Evolutionary conservation across 1,140 invertebrate genomes (phyloP).

Genomic region (Drosophila lacertosa): DNA sequence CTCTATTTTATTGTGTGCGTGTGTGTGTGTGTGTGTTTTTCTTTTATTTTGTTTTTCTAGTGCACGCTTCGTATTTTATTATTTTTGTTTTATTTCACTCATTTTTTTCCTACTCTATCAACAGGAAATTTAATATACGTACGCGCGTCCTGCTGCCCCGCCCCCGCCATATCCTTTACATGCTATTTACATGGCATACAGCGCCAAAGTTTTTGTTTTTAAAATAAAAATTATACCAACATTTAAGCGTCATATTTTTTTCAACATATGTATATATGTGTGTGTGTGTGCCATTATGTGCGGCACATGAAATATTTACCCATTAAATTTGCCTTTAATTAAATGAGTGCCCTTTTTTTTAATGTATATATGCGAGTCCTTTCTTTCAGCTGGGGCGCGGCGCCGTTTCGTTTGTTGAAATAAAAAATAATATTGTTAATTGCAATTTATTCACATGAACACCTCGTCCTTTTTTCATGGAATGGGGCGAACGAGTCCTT

Average conservation of each 20-base stretch:
- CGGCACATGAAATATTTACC: conserved; percentile 76
- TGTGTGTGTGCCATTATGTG: conserved; percentile 12
- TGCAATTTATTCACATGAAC: conserved; percentile 83
- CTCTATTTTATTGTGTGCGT: conserved; percentile 30
- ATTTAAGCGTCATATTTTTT: conserved; percentile 53
- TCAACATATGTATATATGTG: conserved; percentile 6
- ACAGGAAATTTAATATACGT: conserved; percentile 77
- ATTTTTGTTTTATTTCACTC: conserved; percentile 34
- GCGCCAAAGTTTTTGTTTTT: conserved; percentile 48
- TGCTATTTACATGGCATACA: conserved; percentile 59
- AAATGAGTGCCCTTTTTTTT: conserved; percentile 60
- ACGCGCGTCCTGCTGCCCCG: not conserved
- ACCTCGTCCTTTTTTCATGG: conserved; percentile 44
- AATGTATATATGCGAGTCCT: conserved; percentile 19
- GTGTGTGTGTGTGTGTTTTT: conserved; percentile 38
- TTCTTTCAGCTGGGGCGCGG: conserved; percentile 13
- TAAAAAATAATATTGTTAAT: conserved; percentile 82
- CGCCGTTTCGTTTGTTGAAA: conserved; percentile 76
- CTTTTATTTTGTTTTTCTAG: conserved; percentile 66
- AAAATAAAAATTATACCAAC: conserved; percentile 62
- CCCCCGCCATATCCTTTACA: conserved; percentile 20
- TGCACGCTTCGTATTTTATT: conserved; percentile 69
- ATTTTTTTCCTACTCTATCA: conserved; percentile 48
- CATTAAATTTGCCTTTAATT: conserved; percentile 82
- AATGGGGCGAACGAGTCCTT: conserved; percentile 7